Percentiles rank a stretch among this genome's conserved stretches.
phyloP scores from a whole-genome alignment of 2,797 vertebrate genomes.

The Amblyopsis hoosieri region DNA sequence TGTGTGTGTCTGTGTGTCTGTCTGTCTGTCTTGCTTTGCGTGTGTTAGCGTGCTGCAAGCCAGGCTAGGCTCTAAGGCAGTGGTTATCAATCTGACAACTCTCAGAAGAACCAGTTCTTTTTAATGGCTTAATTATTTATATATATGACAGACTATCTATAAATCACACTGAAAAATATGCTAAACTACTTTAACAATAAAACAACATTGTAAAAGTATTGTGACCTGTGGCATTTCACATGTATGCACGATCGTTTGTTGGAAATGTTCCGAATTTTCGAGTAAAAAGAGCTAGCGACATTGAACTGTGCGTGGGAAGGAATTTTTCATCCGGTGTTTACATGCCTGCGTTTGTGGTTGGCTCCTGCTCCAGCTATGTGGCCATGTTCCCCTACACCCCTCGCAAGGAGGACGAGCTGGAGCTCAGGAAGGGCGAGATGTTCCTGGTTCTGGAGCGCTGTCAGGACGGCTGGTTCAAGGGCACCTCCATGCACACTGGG shows the following conservation, averaged over 20 bases:
- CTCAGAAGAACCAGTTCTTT: constrained; percentile 36
- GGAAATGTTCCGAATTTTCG: no score
- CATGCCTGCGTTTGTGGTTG: constrained; percentile 15
- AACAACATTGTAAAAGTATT: no score
- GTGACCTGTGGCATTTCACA: no score
- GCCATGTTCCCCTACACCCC: constrained; percentile 95
- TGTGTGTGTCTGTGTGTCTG: constrained; percentile 29
- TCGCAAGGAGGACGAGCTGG: constrained; percentile 97
- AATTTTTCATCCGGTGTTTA: background rate
- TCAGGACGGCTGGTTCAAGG: constrained; percentile 99
- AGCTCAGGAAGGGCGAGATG: constrained; percentile 97
- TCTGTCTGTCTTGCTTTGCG: constrained; percentile 22
- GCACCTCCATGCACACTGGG: constrained; percentile 97
- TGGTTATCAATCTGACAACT: constrained; percentile 8
- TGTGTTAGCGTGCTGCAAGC: constrained; percentile 23
- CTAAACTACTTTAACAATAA: no score
- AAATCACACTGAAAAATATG: no score
- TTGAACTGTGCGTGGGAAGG: no score
- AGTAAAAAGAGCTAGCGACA: no score
- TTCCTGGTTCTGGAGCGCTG: constrained; percentile 97
- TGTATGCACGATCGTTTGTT: no score
- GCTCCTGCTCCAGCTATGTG: constrained; percentile 81
- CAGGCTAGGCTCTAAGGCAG: constrained; percentile 29
- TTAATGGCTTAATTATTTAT: no score
- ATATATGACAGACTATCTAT: no score